Evolutionary conservation across 2,888 invertebrate genomes (phyloP).

Genomic region (Eupithecia insigniata): DNA sequence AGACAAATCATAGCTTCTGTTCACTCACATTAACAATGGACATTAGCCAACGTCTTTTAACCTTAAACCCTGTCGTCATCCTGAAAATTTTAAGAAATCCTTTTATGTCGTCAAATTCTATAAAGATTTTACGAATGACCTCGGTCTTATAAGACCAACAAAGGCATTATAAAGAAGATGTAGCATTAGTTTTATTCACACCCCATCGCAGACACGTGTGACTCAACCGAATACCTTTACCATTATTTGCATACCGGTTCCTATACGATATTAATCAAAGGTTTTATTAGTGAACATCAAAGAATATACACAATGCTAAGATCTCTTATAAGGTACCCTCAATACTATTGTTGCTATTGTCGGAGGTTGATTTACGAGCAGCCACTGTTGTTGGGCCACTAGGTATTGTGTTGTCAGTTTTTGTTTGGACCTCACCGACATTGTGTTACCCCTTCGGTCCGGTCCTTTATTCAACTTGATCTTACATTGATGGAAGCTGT

Average conservation of each 20-base stretch:
- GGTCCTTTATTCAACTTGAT: slow-evolving; percentile 77
- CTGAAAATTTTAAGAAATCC: not conserved
- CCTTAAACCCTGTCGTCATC: not conserved
- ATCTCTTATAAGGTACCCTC: slow-evolving; percentile 85
- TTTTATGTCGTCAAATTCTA: not conserved
- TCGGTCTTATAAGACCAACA: slow-evolving; percentile 68
- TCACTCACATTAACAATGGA: not conserved
- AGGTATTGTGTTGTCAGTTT: slow-evolving; percentile 82
- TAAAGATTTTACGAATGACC: slow-evolving; percentile 19
- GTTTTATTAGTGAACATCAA: slow-evolving; percentile 85
- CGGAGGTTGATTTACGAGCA: slow-evolving; percentile 83
- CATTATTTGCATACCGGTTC: slow-evolving; percentile 84
- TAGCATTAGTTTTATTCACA: slow-evolving; percentile 75
- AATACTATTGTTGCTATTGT: slow-evolving; percentile 84
- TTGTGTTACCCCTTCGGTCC: slow-evolving; percentile 81
- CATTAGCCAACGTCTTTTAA: not conserved
- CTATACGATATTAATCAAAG: slow-evolving; percentile 85
- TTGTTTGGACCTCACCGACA: slow-evolving; percentile 82
- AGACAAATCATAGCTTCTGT: not conserved
- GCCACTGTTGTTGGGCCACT: slow-evolving; percentile 83
- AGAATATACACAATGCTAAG: slow-evolving; percentile 82
- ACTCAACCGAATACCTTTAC: slow-evolving; percentile 68
- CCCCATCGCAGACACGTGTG: slow-evolving; percentile 75
- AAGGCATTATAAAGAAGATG: slow-evolving; percentile 74
- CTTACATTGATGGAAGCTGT: slow-evolving; percentile 78